Evolutionary conservation across 92 coral and sea anemone species (phyloP), one percentile per base, ranked within the genome.

Genomic region (Chrysogorgia sp.): DNA sequence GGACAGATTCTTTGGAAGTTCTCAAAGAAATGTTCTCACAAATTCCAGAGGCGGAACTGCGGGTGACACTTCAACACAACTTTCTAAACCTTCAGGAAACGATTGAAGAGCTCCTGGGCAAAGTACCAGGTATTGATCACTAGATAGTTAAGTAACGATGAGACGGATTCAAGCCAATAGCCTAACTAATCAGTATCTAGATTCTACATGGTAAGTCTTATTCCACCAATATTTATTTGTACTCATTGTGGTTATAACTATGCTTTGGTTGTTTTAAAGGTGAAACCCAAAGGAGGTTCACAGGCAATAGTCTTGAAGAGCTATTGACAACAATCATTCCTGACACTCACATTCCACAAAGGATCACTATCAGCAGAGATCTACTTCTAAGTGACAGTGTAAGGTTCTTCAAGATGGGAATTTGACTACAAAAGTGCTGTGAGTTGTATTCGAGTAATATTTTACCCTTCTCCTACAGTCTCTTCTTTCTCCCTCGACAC

Each of bases 401-500:
- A 63, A 63, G 70, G 34, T 63, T 63, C 33, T 63, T 63, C 45
- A 63, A 63, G 34, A 63, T 45, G 70, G 70, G 70, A 63, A 63
- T 63, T 63, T n/a, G 70, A 63, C 70, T 6, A 1, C 47, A 33
- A 63, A 2, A 14, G 4, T 17, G 40, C 40, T 63, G 23, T 63
- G n/a, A 30, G 47, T 43, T n/a, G n/a, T n/a, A n/a, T n/a, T n/a
- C n/a, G n/a, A n/a, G n/a, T n/a, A 86, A 41, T 86, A 76, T 50
- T 86, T 86, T 33, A 48, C 76, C 24, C 86, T 86, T 40, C 81
- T 86, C 33, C 80, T 82, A 21, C 59, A 71, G 40, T 22, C 49
- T 2, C 81, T 87, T 68, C 53, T 87, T 22, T 77, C 90, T 17
- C 82, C 90, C 14, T 59, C 48, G 6, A 33, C 84, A 13, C 69